Base-by-base conservation (phyloP, 1,140 invertebrate species). In the Propsilocerus akamusi region DNA sequence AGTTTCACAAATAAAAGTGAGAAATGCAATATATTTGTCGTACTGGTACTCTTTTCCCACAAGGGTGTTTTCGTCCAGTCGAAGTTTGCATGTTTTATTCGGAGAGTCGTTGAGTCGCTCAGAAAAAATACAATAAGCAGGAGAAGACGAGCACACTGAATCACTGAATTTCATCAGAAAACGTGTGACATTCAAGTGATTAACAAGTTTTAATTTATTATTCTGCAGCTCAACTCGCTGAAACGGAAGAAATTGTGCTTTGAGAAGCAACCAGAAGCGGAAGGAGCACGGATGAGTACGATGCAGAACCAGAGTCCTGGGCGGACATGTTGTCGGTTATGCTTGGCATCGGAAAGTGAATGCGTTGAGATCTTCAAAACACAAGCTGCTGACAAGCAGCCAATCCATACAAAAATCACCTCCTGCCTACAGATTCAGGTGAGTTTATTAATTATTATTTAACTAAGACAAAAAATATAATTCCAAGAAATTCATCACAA, bases 341-440 rank as follows among this genome's bases (percentile, higher is more conserved):
- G 63, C 55, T 53, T 65, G 34, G 63, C 63, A 52, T 63, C 63
- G 22, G 55, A 61, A 49, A 58, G 49, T 41, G 63, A 65, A 51
- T 65, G 63, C 57, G 64, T 65, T 57, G 63, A 62, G 49, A 65
- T 65, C 50, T 63, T 65, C 50, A 65, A 63, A 26, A 64, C 61
- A 55, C 61, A 62, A 57, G 63, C 63, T 34, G 63, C 63, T 51
- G 63, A 65, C 54, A 65, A 64, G 57, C 63, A 65, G 55, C 61
- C 63, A 46, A 50, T 65, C 51, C 55, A 59, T 25, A 60, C 55
- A 46, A 65, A 65, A 59, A 65, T 65, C 53, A 55, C 59, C 48
- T 60, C 61, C 50, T 65, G 63, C 54, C 63, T 65, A 54, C 57
- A 58, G 55, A 62, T 65, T 51, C 65, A 65, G 62, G 63, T 65